Percentiles rank a stretch among this genome's conserved stretches.
phyloP scores from a whole-genome alignment of 2,113 vertebrate species.

The Hyla sarda region DNA sequence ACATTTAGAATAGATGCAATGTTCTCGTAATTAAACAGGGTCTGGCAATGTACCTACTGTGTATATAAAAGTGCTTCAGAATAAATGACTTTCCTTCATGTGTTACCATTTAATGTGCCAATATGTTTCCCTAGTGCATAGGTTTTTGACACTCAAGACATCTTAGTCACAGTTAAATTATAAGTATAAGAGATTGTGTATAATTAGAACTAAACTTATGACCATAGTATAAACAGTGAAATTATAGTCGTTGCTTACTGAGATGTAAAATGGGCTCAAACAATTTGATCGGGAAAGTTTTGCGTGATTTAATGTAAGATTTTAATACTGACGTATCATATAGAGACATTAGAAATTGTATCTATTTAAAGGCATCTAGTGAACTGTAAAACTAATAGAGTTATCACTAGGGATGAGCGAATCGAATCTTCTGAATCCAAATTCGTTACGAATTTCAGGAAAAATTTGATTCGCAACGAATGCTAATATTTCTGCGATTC shows the following conservation, averaged over 20 bases:
- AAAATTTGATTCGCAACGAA: too few relatives aligned
- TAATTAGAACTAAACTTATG: conserved; percentile 39
- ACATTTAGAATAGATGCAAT: not conserved
- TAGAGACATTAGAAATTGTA: not conserved
- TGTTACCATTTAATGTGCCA: conserved; percentile 14
- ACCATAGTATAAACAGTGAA: not conserved
- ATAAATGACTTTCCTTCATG: conserved; percentile 19
- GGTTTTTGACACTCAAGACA: conserved; percentile 31
- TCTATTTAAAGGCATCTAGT: not conserved
- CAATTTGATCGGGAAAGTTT: not conserved
- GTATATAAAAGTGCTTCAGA: conserved; percentile 20
- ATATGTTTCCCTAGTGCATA: conserved; percentile 29
- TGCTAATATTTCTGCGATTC: too few relatives aligned
- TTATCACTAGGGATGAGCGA: too few relatives aligned
- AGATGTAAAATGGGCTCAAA: conserved; percentile 15
- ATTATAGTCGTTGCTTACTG: conserved; percentile 11
- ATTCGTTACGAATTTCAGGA: too few relatives aligned
- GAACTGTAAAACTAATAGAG: not conserved
- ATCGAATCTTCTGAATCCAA: too few relatives aligned
- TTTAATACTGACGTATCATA: not conserved
- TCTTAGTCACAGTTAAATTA: conserved; percentile 16
- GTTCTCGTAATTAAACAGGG: not conserved
- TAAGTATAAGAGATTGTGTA: conserved; percentile 2
- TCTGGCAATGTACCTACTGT: not conserved
- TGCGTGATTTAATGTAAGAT: not conserved